Evolutionary conservation across 2,797 vertebrate genomes (phyloP), one percentile per base, ranked within the genome.

Genomic region (Echiichthys vipera): DNA sequence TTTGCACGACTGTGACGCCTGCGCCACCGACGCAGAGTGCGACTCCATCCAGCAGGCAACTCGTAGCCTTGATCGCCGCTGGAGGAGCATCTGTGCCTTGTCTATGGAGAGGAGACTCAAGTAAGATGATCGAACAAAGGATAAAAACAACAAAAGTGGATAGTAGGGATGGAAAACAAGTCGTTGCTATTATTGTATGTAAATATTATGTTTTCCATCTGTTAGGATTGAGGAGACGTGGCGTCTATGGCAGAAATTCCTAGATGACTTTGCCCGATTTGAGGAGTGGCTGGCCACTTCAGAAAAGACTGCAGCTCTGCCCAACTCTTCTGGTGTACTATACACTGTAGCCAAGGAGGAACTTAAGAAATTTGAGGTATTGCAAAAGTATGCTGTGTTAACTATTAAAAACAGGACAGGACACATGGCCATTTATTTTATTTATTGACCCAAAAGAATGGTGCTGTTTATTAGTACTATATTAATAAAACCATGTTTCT

Each of bases 21-120:
- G 97, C 3, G 96, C 98, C 88, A 99, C 97, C 0, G 98, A 99
- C 42, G 94, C 95, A 0, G 97, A 99, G 91, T 99, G 97, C n/a
- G 97, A 98, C 77, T 98, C 98, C 84, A 99, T 99, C 92, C 98
- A 99, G 90, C 97, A 97, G 87, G 96, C 98, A 5, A 99, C 98
- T 0, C 96, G 97, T 0, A 96, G 95, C 90, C 94, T 99, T 56
- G 98, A 99, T 80, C 96, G 98, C 76, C 95, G 97, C 39, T 99
- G 98, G 98, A 96, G 98, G 74, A 98, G 96, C 81, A 99, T 99
- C 92, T 99, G 98, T 80, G 97, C 98, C 49, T 94, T 96, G 93
- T 99, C 98, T 18, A 98, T 99, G 97, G 98, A 99, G 83, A 95
- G 98, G 56, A 95, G 97, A 74, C 95, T 99, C 66, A 99, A 96